phyloP scores from a whole-genome alignment of 2,797 vertebrate genomes.

The Remorina albescens region DNA sequence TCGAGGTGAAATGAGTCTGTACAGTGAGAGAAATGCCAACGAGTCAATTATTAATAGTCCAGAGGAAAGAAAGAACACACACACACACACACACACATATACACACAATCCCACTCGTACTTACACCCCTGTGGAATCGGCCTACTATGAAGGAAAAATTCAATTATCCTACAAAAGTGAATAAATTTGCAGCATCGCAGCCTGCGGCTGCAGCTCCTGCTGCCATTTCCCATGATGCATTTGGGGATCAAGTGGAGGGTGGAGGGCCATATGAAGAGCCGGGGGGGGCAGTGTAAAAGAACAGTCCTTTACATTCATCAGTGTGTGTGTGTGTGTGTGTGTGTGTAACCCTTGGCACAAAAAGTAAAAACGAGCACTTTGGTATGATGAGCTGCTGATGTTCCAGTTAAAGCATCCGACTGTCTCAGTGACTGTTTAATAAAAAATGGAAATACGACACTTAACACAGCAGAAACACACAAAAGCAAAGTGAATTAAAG shows the following conservation, averaged over 20 bases:
- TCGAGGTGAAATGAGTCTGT: conserved; percentile 60
- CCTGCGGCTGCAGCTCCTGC: conserved; percentile 69
- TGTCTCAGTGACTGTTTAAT: conserved; percentile 3
- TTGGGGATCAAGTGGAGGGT: conserved; percentile 49
- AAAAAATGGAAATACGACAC: not conserved
- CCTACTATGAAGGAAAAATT: conserved; percentile 83
- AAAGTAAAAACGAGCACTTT: not conserved
- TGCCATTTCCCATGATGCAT: conserved; percentile 74
- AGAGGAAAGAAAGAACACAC: conserved; percentile 22
- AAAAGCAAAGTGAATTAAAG: not conserved
- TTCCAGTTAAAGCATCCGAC: conserved; percentile 20
- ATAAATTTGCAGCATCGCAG: conserved; percentile 79
- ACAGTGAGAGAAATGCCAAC: conserved; percentile 45
- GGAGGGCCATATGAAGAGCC: conserved; percentile 4
- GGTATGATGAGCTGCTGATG: conserved; percentile 21
- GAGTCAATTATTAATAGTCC: conserved; percentile 77
- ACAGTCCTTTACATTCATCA: conserved; percentile 8
- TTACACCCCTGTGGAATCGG: conserved; percentile 64
- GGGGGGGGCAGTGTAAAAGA: conserved; percentile 22
- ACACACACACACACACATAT: conserved; percentile 7
- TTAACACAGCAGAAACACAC: not conserved
- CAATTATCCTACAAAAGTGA: conserved; percentile 86
- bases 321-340: not conserved
- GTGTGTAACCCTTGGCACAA: not conserved
- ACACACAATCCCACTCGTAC: conserved; percentile 13